Evolutionary conservation across 2,797 vertebrate genomes (phyloP).

Genomic region (Kryptolebias ocellatus): DNA sequence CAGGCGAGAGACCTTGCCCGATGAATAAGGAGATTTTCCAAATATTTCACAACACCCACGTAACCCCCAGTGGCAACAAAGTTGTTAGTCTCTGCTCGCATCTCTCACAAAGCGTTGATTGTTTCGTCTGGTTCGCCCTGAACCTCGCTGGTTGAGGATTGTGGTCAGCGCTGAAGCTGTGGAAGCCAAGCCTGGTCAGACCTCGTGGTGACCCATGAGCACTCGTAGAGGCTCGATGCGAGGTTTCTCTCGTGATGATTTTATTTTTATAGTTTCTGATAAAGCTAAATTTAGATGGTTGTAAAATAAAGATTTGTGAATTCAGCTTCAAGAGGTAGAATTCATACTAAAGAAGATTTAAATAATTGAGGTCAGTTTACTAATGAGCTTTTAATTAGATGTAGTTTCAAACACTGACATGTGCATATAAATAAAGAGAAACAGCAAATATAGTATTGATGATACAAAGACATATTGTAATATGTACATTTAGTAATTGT

Average conservation of each 20-base stretch:
- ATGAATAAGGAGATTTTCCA: constrained; percentile 75
- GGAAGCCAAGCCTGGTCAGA: constrained; percentile 32
- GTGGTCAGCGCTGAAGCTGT: constrained; percentile 35
- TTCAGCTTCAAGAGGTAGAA: neutral
- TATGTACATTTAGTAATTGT: too few relatives aligned
- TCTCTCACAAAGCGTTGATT: constrained; percentile 67
- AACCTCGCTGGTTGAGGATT: constrained; percentile 25
- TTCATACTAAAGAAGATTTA: neutral
- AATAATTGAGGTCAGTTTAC: too few relatives aligned
- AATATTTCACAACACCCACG: constrained; percentile 80
- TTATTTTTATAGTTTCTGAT: constrained; percentile 35
- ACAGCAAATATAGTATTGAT: neutral
- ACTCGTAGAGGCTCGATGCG: constrained; percentile 26
- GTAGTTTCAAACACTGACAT: neutral
- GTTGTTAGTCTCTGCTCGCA: constrained; percentile 45
- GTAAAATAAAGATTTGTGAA: neutral
- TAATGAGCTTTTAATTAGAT: neutral
- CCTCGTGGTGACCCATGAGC: constrained; percentile 48
- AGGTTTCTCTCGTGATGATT: constrained; percentile 48
- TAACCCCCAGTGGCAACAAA: constrained; percentile 49
- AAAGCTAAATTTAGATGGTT: constrained; percentile 1
- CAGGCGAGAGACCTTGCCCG: constrained; percentile 54
- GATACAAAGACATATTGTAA: neutral
- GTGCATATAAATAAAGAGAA: neutral
- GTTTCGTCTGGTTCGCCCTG: constrained; percentile 39